These are phyloP conservation scores for Motacilla tschutschensis DNA, from an alignment of 2,113 vertebrate genomes.

Conservation along the genomic window DNA sequence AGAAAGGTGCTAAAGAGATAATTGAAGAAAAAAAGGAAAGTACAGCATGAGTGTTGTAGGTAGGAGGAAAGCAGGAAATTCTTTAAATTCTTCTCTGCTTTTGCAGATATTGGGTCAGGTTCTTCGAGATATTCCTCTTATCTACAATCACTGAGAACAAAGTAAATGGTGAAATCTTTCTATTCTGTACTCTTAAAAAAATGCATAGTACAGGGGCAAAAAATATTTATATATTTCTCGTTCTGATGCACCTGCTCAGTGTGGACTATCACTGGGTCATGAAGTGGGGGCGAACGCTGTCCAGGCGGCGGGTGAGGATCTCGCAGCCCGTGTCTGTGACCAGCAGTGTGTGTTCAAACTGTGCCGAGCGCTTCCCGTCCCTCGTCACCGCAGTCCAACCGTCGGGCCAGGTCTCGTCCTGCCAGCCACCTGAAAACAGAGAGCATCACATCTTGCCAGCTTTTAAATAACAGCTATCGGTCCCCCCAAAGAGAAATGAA, in stretches of 20 bases:
- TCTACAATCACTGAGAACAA: conserved; percentile 67
- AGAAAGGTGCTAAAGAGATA: conserved; percentile 53
- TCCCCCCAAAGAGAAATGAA: not conserved
- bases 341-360: conserved; percentile 96
- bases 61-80: conserved; percentile 44
- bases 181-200: conserved; percentile 68
- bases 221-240: not conserved
- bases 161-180: conserved; percentile 56
- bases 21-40: conserved; percentile 10
- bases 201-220: conserved; percentile 61
- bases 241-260: conserved; percentile 12
- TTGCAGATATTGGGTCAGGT: conserved; percentile 47
- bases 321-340: conserved; percentile 95
- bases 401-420: conserved; percentile 97
- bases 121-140: conserved; percentile 59
- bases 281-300: conserved; percentile 88
- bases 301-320: conserved; percentile 88
- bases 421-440: conserved; percentile 87
- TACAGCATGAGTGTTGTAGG: conserved; percentile 13
- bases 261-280: conserved; percentile 81
- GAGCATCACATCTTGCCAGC: not conserved
- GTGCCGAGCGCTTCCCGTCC: conserved; percentile 94
- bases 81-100: conserved; percentile 61
- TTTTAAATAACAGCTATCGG: not conserved
- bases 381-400: conserved; percentile 95